These are phyloP conservation scores for Hypsibius dujardini DNA, from an alignment of 1,140 invertebrate species.

Conservation along the genomic window DNA sequence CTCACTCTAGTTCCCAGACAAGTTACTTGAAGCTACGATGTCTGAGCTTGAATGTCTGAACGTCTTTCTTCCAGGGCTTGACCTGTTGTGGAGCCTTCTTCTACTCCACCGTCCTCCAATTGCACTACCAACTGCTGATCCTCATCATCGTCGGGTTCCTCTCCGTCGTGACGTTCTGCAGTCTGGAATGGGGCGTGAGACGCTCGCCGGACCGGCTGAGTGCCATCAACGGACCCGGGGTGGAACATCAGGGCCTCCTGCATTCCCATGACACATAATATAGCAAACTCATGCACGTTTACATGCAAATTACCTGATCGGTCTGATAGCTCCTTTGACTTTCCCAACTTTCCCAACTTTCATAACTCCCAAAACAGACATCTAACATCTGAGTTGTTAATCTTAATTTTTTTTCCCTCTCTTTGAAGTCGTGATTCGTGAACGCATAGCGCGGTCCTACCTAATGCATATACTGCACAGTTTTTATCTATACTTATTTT, in stretches of 20 bases:
- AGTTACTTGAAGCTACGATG: background rate
- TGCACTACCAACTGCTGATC: conserved; percentile 62
- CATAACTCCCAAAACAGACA: too few relatives aligned
- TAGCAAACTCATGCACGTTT: too few relatives aligned
- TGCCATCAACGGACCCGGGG: background rate
- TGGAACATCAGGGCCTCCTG: background rate
- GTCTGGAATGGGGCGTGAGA: conserved; percentile 46
- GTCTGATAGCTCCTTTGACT: too few relatives aligned
- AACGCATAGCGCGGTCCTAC: too few relatives aligned
- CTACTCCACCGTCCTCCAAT: conserved; percentile 54
- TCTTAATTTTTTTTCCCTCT: too few relatives aligned
- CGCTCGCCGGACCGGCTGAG: background rate
- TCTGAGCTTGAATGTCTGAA: conserved; percentile 18
- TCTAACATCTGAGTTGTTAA: too few relatives aligned
- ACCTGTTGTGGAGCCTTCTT: conserved; percentile 72
- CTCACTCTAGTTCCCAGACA: too few relatives aligned
- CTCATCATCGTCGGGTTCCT: conserved; percentile 50
- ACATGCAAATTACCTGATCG: too few relatives aligned
- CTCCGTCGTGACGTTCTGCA: conserved; percentile 59
- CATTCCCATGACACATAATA: conserved; percentile 5
- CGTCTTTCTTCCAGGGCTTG: conserved; percentile 50
- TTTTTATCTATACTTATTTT: too few relatives aligned
- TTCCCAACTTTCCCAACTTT: too few relatives aligned
- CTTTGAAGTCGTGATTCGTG: too few relatives aligned
- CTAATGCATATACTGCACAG: too few relatives aligned